These are phyloP conservation scores for Pimephales promelas DNA, from an alignment of 2,113 vertebrate species.

Conservation along the genomic window DNA sequence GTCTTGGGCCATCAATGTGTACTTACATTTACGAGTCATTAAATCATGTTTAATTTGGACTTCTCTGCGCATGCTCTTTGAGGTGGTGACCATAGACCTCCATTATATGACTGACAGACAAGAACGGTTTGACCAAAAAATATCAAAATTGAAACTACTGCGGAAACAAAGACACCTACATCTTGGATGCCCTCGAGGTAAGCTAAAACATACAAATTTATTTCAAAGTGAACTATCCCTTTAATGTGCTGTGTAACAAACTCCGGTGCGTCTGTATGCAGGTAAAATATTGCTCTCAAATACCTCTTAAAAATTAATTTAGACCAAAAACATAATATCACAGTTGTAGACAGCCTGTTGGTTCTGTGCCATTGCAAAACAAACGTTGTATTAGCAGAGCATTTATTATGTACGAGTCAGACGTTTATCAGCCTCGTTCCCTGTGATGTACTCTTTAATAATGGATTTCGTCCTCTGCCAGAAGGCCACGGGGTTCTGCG, in stretches of 20 bases:
- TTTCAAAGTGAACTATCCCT: background rate
- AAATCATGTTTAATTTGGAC: too few relatives aligned
- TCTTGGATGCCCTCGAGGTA: too few relatives aligned
- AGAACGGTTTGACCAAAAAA: too few relatives aligned
- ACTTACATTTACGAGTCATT: too few relatives aligned
- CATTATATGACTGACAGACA: too few relatives aligned
- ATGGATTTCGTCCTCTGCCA: conserved; percentile 55
- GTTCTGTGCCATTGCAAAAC: conserved; percentile 23
- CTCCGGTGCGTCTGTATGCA: background rate
- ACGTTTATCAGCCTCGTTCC: conserved; percentile 38
- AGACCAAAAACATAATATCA: background rate
- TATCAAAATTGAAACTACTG: too few relatives aligned
- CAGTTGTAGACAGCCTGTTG: background rate
- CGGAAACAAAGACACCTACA: too few relatives aligned
- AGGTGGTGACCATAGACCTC: too few relatives aligned
- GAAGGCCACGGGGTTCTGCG: conserved; percentile 48
- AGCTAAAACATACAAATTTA: too few relatives aligned
- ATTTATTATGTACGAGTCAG: conserved; percentile 45
- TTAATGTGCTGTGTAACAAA: background rate
- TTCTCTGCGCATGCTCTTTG: too few relatives aligned
- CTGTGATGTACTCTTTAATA: conserved; percentile 51
- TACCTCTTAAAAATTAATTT: background rate
- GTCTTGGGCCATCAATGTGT: too few relatives aligned
- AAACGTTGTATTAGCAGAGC: conserved; percentile 44
- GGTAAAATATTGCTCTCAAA: background rate